phyloP scores from a whole-genome alignment of 2,113 vertebrate genomes.

The Gallinago undulata region DNA sequence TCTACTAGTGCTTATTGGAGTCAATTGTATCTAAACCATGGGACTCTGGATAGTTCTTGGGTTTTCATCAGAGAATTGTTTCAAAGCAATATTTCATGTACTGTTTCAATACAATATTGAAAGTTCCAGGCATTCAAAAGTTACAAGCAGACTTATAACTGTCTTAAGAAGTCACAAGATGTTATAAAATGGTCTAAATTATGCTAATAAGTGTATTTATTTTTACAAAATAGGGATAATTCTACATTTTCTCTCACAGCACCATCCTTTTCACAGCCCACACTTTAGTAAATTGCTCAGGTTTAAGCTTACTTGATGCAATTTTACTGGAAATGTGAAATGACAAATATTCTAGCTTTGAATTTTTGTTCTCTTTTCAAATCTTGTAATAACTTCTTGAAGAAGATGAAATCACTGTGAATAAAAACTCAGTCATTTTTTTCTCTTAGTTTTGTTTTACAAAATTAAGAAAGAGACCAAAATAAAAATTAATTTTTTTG shows the following conservation, averaged over 20 bases:
- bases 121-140: not conserved
- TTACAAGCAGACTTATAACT: not conserved
- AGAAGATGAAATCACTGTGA: not conserved
- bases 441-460: not conserved
- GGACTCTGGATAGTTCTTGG: not conserved
- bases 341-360: not conserved
- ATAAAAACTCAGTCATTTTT: not conserved
- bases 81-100: not conserved
- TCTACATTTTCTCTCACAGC: not conserved
- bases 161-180: not conserved
- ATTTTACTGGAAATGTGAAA: not conserved
- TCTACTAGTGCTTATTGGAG: not conserved
- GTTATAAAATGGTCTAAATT: not conserved
- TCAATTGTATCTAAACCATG: not conserved
- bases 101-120: not conserved
- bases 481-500: not conserved
- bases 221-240: not conserved
- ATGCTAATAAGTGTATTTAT: not conserved
- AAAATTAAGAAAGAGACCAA: not conserved
- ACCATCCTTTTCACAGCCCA: not conserved
- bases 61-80: not conserved
- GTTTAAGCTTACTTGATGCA: not conserved
- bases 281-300: not conserved
- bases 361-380: not conserved
- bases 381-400: not conserved